Conservation (phyloP, 2,888 invertebrate genomes). For the Melieria crassipennis region DNA sequence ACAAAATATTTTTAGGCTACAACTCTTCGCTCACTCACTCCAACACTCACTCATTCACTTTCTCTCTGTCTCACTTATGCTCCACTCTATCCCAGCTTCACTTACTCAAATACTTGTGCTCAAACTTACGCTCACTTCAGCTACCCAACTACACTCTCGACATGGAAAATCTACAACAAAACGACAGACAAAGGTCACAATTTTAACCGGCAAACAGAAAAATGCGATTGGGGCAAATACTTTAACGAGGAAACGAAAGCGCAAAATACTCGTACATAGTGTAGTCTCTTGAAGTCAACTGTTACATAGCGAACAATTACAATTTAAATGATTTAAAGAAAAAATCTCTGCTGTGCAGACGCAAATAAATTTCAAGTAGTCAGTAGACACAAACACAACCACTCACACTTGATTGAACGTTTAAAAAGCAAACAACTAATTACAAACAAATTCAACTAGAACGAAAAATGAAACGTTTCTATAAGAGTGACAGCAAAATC, state of each 20-base stretch:
- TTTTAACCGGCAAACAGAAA: conserved; percentile 13
- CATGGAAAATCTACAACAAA: neutral
- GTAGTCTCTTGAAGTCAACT: conserved; percentile 35
- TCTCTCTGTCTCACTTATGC: too few species aligned
- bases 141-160: neutral
- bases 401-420: neutral
- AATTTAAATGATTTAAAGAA: conserved; percentile 41
- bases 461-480: neutral
- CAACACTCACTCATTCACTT: too few species aligned
- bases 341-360: conserved; percentile 62
- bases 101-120: too few species aligned
- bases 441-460: neutral
- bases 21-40: too few species aligned
- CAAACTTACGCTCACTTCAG: too few species aligned
- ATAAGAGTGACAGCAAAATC: neutral
- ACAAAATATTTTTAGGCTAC: too few species aligned
- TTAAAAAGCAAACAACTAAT: neutral
- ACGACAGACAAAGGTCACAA: conserved; percentile 22
- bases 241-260: conserved; percentile 30
- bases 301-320: conserved; percentile 24
- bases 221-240: conserved; percentile 26
- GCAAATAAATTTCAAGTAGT: conserved; percentile 53
- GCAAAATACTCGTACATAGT: conserved; percentile 24
- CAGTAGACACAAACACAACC: neutral
- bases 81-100: too few species aligned